Conservation (phyloP, 2,888 invertebrate species). For the Linnaemya tessellans region DNA sequence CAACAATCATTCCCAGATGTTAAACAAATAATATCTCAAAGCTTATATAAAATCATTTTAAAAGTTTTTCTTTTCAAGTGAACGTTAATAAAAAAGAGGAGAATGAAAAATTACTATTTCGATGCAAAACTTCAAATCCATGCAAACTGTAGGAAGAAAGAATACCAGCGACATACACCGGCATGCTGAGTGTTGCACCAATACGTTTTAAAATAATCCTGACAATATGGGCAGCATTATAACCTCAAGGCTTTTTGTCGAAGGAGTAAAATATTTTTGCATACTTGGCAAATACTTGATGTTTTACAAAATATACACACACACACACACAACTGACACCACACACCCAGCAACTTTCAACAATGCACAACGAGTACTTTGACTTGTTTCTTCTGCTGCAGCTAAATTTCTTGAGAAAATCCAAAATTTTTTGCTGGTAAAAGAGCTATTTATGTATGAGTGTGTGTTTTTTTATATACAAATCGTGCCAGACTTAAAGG, state of each 20-base stretch:
- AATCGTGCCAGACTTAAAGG: conserved; percentile 61
- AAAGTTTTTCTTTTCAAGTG: conserved; percentile 32
- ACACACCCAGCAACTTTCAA: conserved; percentile 19
- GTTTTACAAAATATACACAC: conserved; percentile 59
- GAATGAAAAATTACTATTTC: conserved; percentile 55
- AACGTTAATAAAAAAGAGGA: conserved; percentile 15
- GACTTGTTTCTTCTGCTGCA: not conserved
- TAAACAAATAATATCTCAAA: conserved; percentile 67
- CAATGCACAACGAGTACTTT: conserved; percentile 14
- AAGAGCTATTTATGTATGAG: not conserved
- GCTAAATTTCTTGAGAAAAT: conserved; percentile 49
- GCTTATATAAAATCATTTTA: conserved; percentile 39
- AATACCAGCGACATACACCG: not conserved
- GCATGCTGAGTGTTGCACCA: conserved; percentile 14
- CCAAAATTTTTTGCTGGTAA: not conserved
- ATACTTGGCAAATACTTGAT: conserved; percentile 42
- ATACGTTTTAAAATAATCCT: conserved; percentile 57
- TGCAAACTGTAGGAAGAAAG: conserved; percentile 11
- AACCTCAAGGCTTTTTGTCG: conserved; percentile 53
- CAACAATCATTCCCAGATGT: conserved; percentile 67
- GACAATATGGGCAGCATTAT: conserved; percentile 59
- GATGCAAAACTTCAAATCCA: conserved; percentile 49
- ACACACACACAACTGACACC: conserved; percentile 20
- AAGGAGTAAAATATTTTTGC: conserved; percentile 21
- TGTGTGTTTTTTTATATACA: not conserved